A percentile compares a stretch with the other conserved stretches of the same genome.
Conservation (phyloP, 1,140 invertebrate species). For the Drosophila elegans region DNA sequence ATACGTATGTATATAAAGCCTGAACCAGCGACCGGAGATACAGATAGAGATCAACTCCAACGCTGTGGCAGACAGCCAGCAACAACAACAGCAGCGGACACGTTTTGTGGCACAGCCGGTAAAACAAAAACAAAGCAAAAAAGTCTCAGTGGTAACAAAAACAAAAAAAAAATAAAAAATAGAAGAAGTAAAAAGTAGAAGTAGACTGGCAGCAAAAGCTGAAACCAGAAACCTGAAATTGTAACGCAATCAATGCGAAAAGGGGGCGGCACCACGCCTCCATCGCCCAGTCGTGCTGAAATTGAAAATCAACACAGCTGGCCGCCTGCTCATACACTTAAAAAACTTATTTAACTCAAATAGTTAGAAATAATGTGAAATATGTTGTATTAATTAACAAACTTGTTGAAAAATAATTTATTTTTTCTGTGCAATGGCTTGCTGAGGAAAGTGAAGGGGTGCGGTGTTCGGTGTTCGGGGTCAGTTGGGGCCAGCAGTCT, state of each 20-base stretch:
- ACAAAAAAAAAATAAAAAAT: slow-evolving; percentile 21
- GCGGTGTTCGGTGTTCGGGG: slow-evolving; percentile 6
- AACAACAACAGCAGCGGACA: slow-evolving; percentile 53
- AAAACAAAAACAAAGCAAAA: slow-evolving; percentile 59
- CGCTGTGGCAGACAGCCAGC: slow-evolving; percentile 67
- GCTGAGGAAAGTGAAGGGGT: neutral
- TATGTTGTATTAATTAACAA: too few relatives aligned
- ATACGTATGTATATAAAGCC: slow-evolving; percentile 42
- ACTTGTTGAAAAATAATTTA: neutral
- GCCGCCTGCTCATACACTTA: slow-evolving; percentile 21
- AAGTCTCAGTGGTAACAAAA: slow-evolving; percentile 20
- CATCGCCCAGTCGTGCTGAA: slow-evolving; percentile 67
- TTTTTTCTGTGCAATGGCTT: slow-evolving; percentile 1
- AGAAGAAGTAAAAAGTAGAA: slow-evolving; percentile 55
- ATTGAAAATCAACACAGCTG: slow-evolving; percentile 80
- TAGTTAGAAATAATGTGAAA: neutral
- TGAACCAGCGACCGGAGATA: slow-evolving; percentile 70
- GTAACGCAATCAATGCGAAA: slow-evolving; percentile 83
- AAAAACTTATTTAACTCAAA: slow-evolving; percentile 1
- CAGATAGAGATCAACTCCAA: slow-evolving; percentile 79
- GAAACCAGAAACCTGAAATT: slow-evolving; percentile 79
- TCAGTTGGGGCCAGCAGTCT: slow-evolving; percentile 40
- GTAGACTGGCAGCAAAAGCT: slow-evolving; percentile 60
- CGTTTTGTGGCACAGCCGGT: slow-evolving; percentile 78
- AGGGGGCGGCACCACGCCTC: slow-evolving; percentile 55